A percentile compares a stretch with the other conserved stretches of the same genome.
phyloP scores from a whole-genome alignment of 2,113 vertebrate species.

The Nothocercus nigrocapillus region DNA sequence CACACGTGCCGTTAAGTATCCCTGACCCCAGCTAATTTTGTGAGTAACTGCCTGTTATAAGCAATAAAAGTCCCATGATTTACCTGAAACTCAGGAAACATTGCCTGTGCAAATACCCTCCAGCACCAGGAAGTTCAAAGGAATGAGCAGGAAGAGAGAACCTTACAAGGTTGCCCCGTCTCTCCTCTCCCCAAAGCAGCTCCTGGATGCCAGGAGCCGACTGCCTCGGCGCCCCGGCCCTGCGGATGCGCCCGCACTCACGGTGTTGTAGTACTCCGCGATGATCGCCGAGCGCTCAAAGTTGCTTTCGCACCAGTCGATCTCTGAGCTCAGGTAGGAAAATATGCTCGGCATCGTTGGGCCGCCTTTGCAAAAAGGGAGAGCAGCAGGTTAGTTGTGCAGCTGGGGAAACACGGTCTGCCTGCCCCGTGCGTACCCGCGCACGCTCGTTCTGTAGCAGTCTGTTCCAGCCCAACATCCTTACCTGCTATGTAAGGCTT shows the following conservation, averaged over 20 bases:
- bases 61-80: not conserved
- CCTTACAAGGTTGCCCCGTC: not conserved
- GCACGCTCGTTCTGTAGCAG: rapidly evolving
- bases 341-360: slow-evolving; percentile 83
- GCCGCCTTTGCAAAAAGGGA: not conserved
- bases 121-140: not conserved
- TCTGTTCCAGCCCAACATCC: not conserved
- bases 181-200: not conserved
- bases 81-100: not conserved
- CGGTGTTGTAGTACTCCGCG: slow-evolving; percentile 96
- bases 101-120: not conserved
- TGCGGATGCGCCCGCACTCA: slow-evolving; percentile 45
- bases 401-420: rapidly evolving
- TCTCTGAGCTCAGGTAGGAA: slow-evolving; percentile 90
- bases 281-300: slow-evolving; percentile 86
- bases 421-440: rapidly evolving
- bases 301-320: slow-evolving; percentile 98
- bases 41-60: not conserved
- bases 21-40: not conserved
- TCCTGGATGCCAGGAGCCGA: not conserved
- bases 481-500: not conserved
- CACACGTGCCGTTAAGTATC: not conserved
- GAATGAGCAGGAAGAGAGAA: not conserved
- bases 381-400: not conserved
- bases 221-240: not conserved